Percentiles rank a stretch among this genome's conserved stretches.
Evolutionary conservation across 2,797 vertebrate genomes (phyloP).

Genomic region (Pangasius djambal): DNA sequence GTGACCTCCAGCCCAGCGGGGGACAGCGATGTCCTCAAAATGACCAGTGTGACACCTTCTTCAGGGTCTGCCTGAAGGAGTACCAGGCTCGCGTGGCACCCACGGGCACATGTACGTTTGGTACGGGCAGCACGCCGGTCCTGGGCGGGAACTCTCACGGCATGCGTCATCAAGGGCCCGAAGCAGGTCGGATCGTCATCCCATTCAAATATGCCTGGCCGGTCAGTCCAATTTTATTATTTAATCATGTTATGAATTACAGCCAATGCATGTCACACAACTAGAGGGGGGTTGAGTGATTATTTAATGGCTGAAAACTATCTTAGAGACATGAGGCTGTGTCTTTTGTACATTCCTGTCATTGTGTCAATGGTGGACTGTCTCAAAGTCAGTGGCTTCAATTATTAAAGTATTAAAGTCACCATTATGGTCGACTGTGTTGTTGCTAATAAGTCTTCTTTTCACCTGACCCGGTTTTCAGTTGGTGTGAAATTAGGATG

Average conservation of each 20-base stretch:
- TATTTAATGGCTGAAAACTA: neutral
- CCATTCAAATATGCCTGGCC: conserved; percentile 84
- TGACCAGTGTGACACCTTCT: conserved; percentile 79
- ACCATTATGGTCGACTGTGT: neutral
- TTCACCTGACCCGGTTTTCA: neutral
- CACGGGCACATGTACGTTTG: conserved; percentile 77
- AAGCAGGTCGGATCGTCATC: conserved; percentile 74
- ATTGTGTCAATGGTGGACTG: neutral
- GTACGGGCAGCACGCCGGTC: conserved; percentile 71
- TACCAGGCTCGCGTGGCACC: conserved; percentile 78
- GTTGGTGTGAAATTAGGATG: conserved; percentile 1
- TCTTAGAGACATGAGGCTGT: neutral
- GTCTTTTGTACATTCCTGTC: neutral
- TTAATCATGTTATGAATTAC: neutral
- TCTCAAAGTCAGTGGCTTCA: neutral
- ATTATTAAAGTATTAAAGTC: neutral
- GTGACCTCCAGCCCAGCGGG: conserved; percentile 68
- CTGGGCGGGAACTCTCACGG: conserved; percentile 78
- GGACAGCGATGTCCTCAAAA: conserved; percentile 71
- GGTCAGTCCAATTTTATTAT: conserved; percentile 70
- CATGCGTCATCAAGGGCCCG: conserved; percentile 64
- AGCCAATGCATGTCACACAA: too few species aligned
- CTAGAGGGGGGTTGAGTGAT: neutral
- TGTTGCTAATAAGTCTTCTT: neutral
- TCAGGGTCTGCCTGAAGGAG: conserved; percentile 82